Conservation (phyloP, 1,140 invertebrate species). For the Drosophila prosaltans region DNA sequence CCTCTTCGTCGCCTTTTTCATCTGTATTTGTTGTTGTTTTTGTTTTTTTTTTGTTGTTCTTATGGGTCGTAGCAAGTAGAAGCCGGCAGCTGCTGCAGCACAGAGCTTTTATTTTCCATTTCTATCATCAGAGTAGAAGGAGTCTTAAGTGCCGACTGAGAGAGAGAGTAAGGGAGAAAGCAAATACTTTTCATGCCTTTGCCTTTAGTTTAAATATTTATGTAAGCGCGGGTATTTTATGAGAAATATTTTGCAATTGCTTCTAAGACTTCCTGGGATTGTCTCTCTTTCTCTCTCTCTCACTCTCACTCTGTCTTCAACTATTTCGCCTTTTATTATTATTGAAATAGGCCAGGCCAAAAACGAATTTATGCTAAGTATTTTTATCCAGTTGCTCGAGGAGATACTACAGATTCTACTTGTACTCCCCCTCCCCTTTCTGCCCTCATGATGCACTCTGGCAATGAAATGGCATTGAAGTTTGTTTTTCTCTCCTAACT, state of each 20-base stretch:
- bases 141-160: slow-evolving; percentile 28
- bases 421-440: background rate
- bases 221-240: slow-evolving; percentile 60
- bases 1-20: background rate
- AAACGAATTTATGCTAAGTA: slow-evolving; percentile 54
- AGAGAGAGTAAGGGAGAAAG: slow-evolving; percentile 3
- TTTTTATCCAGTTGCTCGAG: slow-evolving; percentile 17
- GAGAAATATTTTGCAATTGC: slow-evolving; percentile 65
- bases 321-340: slow-evolving; percentile 59
- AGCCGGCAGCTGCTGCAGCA: slow-evolving; percentile 43
- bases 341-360: slow-evolving; percentile 53
- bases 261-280: background rate
- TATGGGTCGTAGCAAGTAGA: slow-evolving; percentile 30
- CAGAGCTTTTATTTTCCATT: slow-evolving; percentile 60
- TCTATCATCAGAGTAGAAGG: slow-evolving; percentile 2
- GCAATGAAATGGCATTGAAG: slow-evolving; percentile 24
- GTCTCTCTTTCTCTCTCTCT: slow-evolving; percentile 4
- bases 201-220: slow-evolving; percentile 73
- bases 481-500: background rate
- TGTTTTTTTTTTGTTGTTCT: slow-evolving; percentile 13
- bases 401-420: background rate
- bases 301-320: slow-evolving; percentile 1
- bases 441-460: slow-evolving; percentile 17
- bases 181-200: slow-evolving; percentile 55
- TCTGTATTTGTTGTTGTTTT: background rate